Evolutionary conservation across 1,140 invertebrate genomes (phyloP).

Genomic region (Agrypnia vestita): DNA sequence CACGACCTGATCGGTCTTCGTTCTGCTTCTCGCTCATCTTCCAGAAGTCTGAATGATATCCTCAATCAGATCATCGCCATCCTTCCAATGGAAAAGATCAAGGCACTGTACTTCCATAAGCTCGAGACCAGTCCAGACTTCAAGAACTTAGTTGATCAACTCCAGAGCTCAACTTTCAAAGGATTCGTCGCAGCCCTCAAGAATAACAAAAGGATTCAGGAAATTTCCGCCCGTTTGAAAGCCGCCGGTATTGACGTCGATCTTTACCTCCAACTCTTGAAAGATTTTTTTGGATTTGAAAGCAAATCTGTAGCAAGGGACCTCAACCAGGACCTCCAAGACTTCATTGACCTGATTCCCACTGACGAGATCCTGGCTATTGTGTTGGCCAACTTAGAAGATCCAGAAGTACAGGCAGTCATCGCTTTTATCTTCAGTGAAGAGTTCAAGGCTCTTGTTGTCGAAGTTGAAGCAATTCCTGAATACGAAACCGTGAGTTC

Average conservation of each 20-base stretch:
- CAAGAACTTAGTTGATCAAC: background rate
- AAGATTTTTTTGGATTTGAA: background rate
- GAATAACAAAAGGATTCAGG: background rate
- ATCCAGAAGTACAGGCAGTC: background rate
- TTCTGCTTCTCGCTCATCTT: background rate
- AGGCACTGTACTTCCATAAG: background rate
- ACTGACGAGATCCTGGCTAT: background rate
- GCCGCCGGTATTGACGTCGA: background rate
- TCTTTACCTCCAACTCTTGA: background rate
- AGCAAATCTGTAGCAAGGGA: background rate
- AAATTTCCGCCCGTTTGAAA: background rate
- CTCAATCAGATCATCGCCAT: background rate
- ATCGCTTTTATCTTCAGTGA: background rate
- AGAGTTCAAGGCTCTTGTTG: background rate
- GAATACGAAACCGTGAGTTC: constrained; percentile 14
- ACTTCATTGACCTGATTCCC: background rate
- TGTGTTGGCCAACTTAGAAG: background rate
- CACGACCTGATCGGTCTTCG: background rate
- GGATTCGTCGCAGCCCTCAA: background rate
- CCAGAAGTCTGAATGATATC: background rate
- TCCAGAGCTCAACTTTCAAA: background rate
- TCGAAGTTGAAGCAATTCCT: too few relatives aligned
- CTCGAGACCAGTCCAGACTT: background rate
- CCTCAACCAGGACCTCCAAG: background rate
- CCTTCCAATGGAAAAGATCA: background rate